Evolutionary conservation across 2,888 invertebrate species (phyloP).

Genomic region (Ichneumoninae sp.): DNA sequence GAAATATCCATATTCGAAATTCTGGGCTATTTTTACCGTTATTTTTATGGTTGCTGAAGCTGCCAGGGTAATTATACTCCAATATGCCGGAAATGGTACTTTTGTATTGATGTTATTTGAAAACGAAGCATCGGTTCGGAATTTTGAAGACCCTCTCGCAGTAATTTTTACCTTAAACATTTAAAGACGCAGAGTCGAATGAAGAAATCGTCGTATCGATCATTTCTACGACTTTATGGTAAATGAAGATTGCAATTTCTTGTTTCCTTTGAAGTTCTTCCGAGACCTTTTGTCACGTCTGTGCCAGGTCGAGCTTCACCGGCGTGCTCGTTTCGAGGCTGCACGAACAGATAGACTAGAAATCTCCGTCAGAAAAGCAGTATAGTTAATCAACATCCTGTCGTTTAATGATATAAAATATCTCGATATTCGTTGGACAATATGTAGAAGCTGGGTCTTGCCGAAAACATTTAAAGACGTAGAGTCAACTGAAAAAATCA

Average conservation of each 20-base stretch:
- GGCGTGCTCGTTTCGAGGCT: conserved; percentile 18
- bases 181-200: not conserved
- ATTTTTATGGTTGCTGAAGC: too few species aligned
- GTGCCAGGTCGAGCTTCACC: not conserved
- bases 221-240: not conserved
- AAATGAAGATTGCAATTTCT: not conserved
- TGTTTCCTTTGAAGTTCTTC: not conserved
- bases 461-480: not conserved
- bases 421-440: too few species aligned
- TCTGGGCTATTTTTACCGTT: too few species aligned
- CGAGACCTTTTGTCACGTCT: not conserved
- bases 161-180: not conserved
- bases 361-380: not conserved
- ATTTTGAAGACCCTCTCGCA: too few species aligned
- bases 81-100: too few species aligned
- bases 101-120: too few species aligned
- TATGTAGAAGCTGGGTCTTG: not conserved
- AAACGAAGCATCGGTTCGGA: too few species aligned
- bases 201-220: not conserved
- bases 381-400: too few species aligned
- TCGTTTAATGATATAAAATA: too few species aligned
- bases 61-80: too few species aligned
- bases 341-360: not conserved
- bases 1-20: too few species aligned
- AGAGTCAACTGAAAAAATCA: not conserved